These are phyloP conservation scores for Tridacna crocea DNA, from an alignment of 2,888 invertebrate genomes.

Conservation along the genomic window DNA sequence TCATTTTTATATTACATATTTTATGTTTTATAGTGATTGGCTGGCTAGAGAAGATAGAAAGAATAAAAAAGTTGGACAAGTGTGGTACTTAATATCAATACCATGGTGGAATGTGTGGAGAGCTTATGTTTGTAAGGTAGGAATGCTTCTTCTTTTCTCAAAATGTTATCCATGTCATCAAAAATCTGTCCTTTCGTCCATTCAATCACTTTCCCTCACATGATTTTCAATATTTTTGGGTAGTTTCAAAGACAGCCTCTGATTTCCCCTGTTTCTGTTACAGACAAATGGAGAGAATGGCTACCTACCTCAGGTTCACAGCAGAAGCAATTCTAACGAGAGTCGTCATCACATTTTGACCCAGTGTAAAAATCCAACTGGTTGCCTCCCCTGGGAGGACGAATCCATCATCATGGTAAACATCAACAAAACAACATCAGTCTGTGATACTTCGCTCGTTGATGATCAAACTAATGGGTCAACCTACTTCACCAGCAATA, in stretches of 20 bases:
- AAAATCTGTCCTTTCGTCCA: no score
- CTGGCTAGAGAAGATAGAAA: conserved; percentile 90
- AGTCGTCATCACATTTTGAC: conserved; percentile 47
- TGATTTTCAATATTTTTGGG: no score
- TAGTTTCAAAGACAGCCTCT: no score
- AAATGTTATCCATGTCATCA: no score
- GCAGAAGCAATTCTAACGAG: conserved; percentile 51
- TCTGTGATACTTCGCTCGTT: conserved; percentile 39
- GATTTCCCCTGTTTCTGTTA: neutral
- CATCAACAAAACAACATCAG: conserved; percentile 54
- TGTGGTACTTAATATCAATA: conserved; percentile 94
- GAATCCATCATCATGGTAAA: conserved; percentile 77
- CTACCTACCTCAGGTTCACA: conserved; percentile 33
- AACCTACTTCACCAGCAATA: conserved; percentile 48
- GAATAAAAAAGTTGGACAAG: conserved; percentile 92
- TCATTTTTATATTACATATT: no score
- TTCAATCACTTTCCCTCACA: no score
- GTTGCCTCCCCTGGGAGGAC: conserved; percentile 74
- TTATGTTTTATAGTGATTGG: conserved; percentile 89
- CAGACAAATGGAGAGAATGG: conserved; percentile 50
- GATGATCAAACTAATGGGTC: conserved; percentile 18
- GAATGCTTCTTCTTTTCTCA: neutral
- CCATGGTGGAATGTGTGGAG: conserved; percentile 95
- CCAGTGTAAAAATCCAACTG: conserved; percentile 48
- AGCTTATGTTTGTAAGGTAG: conserved; percentile 87